phyloP scores from a whole-genome alignment of 2,888 invertebrate genomes.

The Anorthoa munda region DNA sequence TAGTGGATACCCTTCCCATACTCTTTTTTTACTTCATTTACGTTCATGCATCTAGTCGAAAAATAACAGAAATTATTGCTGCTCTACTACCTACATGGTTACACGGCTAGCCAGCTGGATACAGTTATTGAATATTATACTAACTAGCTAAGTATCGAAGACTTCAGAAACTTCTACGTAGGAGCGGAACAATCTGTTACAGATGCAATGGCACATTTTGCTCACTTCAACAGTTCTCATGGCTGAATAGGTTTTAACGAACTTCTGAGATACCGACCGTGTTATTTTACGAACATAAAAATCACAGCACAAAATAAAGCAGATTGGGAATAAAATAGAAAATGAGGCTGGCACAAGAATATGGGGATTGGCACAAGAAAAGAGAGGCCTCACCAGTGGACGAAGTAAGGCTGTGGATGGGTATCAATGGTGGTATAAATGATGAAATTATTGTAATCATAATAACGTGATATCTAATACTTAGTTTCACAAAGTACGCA shows the following conservation, averaged over 20 bases:
- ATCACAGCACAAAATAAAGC: no score
- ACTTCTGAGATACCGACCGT: background rate
- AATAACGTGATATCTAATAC: background rate
- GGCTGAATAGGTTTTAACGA: background rate
- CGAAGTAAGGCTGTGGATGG: no score
- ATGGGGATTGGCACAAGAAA: no score
- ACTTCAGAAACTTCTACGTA: background rate
- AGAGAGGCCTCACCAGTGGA: no score
- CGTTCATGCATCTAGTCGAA: no score
- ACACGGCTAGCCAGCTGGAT: background rate
- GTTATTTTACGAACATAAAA: background rate
- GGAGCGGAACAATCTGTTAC: constrained; percentile 4
- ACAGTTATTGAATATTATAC: background rate
- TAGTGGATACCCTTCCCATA: no score
- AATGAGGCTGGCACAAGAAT: no score
- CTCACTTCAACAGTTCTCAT: constrained; percentile 18
- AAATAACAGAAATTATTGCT: no score
- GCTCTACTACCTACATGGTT: background rate
- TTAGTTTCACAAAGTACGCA: background rate
- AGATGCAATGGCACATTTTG: background rate
- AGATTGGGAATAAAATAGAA: no score
- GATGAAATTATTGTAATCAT: background rate
- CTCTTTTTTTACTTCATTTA: no score
- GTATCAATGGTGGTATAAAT: background rate
- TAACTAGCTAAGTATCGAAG: background rate